These are phyloP conservation scores for Piprites chloris DNA, from an alignment of 2,113 vertebrate genomes.

Conservation along the genomic window DNA sequence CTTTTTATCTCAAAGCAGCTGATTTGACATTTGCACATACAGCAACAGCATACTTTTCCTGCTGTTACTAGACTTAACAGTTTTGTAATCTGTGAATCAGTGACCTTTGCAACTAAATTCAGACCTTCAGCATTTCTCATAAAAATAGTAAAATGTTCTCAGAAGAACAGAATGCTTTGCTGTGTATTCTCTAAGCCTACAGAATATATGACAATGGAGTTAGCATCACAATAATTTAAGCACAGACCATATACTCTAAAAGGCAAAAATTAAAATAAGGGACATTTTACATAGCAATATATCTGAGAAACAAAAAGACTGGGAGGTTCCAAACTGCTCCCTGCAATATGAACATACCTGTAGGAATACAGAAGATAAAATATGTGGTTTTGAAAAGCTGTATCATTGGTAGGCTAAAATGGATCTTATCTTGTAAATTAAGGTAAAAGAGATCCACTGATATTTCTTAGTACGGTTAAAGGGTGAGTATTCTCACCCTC, in stretches of 20 bases:
- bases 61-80: slow-evolving; percentile 26
- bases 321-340: neutral
- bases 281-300: neutral
- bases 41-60: slow-evolving; percentile 18
- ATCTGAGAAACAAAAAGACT: neutral
- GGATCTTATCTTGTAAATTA: neutral
- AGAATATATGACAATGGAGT: neutral
- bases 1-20: slow-evolving; percentile 9
- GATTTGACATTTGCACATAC: slow-evolving; percentile 60
- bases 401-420: neutral
- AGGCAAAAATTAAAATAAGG: neutral
- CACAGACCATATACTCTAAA: neutral
- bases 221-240: neutral
- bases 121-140: slow-evolving; percentile 15
- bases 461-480: neutral
- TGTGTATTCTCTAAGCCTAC: neutral
- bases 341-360: neutral
- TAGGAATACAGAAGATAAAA: neutral
- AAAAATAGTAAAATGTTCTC: slow-evolving; percentile 23
- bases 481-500: neutral
- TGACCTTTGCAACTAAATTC: slow-evolving; percentile 47
- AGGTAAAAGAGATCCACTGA: neutral
- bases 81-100: slow-evolving; percentile 11
- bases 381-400: neutral
- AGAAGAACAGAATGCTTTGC: neutral